These are phyloP conservation scores for Sinopyrophorus schimmeli DNA, from an alignment of 2,888 invertebrate genomes.

Conservation along the genomic window DNA sequence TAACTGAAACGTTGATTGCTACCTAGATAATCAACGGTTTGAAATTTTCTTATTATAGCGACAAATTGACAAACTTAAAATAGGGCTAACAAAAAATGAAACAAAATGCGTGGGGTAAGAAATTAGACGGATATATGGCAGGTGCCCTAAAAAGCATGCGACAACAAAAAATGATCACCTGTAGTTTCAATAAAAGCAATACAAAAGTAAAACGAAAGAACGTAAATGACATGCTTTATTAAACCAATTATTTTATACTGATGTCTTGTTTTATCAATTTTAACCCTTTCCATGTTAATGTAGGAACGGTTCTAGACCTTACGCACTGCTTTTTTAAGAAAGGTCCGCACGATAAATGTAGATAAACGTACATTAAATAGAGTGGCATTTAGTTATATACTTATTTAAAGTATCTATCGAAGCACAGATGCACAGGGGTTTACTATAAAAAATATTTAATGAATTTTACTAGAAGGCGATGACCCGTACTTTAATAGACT, in stretches of 20 bases:
- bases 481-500: conserved; percentile 31
- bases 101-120: conserved; percentile 40
- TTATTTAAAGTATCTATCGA: conserved; percentile 30
- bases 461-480: conserved; percentile 24
- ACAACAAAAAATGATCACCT: conserved; percentile 40
- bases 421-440: conserved; percentile 33
- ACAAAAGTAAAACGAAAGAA: conserved; percentile 31
- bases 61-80: conserved; percentile 40
- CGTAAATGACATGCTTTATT: conserved; percentile 42
- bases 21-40: conserved; percentile 25
- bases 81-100: conserved; percentile 18
- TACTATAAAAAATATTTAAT: conserved; percentile 22
- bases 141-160: conserved; percentile 34
- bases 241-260: conserved; percentile 38
- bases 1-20: conserved; percentile 9
- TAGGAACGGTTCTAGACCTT: conserved; percentile 6
- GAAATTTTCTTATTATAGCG: conserved; percentile 42
- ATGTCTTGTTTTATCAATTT: conserved; percentile 35
- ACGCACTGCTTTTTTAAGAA: conserved; percentile 8
- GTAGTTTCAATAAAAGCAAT: conserved; percentile 33
- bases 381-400: conserved; percentile 29
- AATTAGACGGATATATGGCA: conserved; percentile 36
- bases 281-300: conserved; percentile 28
- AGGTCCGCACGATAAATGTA: conserved; percentile 5
- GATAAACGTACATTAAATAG: conserved; percentile 25